Base-by-base conservation (phyloP, 2,888 invertebrate genomes). In the Hoplodrina ambigua region DNA sequence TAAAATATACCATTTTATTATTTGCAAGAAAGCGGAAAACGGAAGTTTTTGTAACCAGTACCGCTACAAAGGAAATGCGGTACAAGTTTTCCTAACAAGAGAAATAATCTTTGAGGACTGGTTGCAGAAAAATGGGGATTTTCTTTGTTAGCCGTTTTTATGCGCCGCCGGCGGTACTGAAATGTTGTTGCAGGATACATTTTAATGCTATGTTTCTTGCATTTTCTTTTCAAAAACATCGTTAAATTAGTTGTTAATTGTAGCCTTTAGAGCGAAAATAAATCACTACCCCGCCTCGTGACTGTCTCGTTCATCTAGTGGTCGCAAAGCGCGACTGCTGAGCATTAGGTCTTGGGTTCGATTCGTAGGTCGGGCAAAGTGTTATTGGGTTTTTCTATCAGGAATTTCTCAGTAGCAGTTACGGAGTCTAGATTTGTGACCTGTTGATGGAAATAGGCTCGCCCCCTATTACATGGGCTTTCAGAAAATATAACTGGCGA, bases 41-140 rank as follows among this genome's bases (percentile, higher is more conserved):
- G 6, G 54, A 20, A n/a, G 20, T 53, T 58, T 55, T 69, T 75
- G 17, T 75, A 25, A 44, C 68, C 55, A n/a, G 50, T 49, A 50
- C 20, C 15, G n/a, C 41, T 37, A 75, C 69, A 60, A 59, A 54
- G 46, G 54, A 54, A 60, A 61, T 57, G 57, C 25, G 53, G 44
- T 53, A 41, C 50, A 57, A 79, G 66, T 79, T 79, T 67, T 61
- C 46, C 11, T 61, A 58, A 55, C 67, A 67, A 66, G 53, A 30
- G 33, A 37, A 72, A 72, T 59, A 61, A 78, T 78, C 19, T 46
- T 54, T 57, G 46, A 53, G 10, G 7, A 53, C 33, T 25, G 17
- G 15, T 60, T 49, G 37, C 37, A 44, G 44, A 57, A 62, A 79
- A 75, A 74, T 49, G 20, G 33, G 20, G 13, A 44, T 73, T 58